These are phyloP conservation scores for Lasius platythorax DNA, from an alignment of 2,888 invertebrate species.

Conservation along the genomic window DNA sequence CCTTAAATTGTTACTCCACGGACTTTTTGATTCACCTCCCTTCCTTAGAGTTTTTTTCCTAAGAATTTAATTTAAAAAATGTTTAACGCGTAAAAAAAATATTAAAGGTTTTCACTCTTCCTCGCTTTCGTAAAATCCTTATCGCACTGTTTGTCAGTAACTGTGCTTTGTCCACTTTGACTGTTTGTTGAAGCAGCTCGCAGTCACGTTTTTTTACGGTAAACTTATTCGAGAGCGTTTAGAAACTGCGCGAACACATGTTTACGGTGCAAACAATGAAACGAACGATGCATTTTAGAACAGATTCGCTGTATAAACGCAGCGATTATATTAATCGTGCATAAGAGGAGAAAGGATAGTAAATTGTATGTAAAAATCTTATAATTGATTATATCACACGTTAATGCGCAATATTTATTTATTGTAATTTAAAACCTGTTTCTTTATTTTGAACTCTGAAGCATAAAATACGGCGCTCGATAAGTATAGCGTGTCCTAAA, in stretches of 20 bases:
- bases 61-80: neutral
- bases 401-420: neutral
- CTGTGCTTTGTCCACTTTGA: neutral
- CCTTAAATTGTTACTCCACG: neutral
- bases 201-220: conserved; percentile 16
- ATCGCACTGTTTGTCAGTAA: conserved; percentile 23
- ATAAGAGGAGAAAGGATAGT: neutral
- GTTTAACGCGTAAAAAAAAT: neutral
- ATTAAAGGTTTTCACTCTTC: neutral
- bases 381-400: neutral
- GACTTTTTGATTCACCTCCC: neutral
- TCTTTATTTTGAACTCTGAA: neutral
- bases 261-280: conserved; percentile 3
- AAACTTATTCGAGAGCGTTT: conserved; percentile 10
- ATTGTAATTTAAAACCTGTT: neutral
- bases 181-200: conserved; percentile 8
- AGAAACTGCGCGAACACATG: conserved; percentile 6
- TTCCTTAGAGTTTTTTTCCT: neutral
- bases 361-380: neutral
- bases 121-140: conserved; percentile 3
- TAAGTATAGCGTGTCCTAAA: neutral
- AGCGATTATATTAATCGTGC: neutral
- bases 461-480: neutral
- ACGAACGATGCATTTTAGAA: conserved; percentile 4
- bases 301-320: neutral